Evolutionary conservation across 2,797 vertebrate species (phyloP).

Genomic region (Ptychadena robeensis): DNA sequence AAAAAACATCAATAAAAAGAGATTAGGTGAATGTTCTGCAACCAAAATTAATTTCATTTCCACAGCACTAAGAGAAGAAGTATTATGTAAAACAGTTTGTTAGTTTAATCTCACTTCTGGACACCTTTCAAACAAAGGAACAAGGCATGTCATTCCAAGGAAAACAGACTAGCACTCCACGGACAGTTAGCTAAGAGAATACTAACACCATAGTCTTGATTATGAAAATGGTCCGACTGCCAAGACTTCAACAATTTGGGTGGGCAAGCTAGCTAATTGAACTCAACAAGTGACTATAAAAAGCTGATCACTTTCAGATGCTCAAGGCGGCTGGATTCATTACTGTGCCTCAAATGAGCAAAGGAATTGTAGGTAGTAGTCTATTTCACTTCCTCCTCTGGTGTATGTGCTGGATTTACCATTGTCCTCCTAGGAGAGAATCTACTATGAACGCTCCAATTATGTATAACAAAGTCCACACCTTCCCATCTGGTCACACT

Average conservation of each 20-base stretch:
- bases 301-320: conserved; percentile 60
- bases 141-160: conserved; percentile 46
- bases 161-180: conserved; percentile 51
- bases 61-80: conserved; percentile 33
- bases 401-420: background rate
- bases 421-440: background rate
- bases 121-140: conserved; percentile 48
- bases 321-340: conserved; percentile 6
- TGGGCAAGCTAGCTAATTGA: conserved; percentile 52
- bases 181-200: conserved; percentile 59
- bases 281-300: conserved; percentile 55
- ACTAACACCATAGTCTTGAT: conserved; percentile 42
- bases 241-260: conserved; percentile 58
- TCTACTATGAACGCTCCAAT: too few species aligned
- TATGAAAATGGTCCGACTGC: conserved; percentile 41
- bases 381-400: background rate
- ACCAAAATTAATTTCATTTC: conserved; percentile 51
- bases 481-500: background rate
- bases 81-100: conserved; percentile 52
- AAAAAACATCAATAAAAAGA: conserved; percentile 41
- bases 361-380: conserved; percentile 7
- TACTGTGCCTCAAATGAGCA: conserved; percentile 8
- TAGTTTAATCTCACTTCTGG: conserved; percentile 48
- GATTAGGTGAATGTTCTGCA: conserved; percentile 31
- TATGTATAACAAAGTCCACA: too few species aligned